A percentile compares a stretch with the other conserved stretches of the same genome.
phyloP scores from a whole-genome alignment of 2,888 invertebrate genomes.

The Julus scanicus region DNA sequence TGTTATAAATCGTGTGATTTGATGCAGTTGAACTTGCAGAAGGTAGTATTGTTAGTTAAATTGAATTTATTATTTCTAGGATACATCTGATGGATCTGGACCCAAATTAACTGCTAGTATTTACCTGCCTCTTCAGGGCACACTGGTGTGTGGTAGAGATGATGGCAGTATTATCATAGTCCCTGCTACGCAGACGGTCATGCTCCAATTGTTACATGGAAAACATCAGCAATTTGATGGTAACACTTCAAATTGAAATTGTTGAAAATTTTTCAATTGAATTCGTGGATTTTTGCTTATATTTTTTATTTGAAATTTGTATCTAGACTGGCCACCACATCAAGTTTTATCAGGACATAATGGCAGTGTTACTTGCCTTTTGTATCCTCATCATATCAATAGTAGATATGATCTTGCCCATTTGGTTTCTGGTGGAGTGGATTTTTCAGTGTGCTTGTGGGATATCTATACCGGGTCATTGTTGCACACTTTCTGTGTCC shows the following conservation, averaged over 20 bases:
- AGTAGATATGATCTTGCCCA: conserved; percentile 85
- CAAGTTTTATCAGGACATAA: conserved; percentile 89
- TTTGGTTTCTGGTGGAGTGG: conserved; percentile 95
- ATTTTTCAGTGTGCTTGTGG: conserved; percentile 98
- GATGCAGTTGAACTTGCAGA: not conserved
- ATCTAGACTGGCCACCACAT: conserved; percentile 87
- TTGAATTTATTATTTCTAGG: conserved; percentile 43
- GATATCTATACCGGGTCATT: conserved; percentile 89
- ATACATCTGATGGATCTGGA: conserved; percentile 57
- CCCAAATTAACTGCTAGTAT: conserved; percentile 92
- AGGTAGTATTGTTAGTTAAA: not conserved
- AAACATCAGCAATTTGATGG: conserved; percentile 82
- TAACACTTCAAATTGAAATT: conserved; percentile 64
- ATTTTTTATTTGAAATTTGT: conserved; percentile 52
- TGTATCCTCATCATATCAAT: conserved; percentile 92
- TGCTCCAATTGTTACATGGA: conserved; percentile 89
- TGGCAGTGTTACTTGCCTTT: conserved; percentile 91
- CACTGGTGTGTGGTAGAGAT: conserved; percentile 92
- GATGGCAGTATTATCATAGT: conserved; percentile 97
- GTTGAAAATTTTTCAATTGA: not conserved
- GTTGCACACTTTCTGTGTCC: conserved; percentile 95
- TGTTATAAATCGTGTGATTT: not conserved
- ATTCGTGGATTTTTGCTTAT: not conserved
- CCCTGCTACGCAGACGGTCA: conserved; percentile 94
- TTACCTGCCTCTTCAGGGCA: conserved; percentile 91